Percentiles rank a stretch among this genome's conserved stretches.
Conservation (phyloP, 2,113 vertebrate species). For the Colinus virginianus region DNA sequence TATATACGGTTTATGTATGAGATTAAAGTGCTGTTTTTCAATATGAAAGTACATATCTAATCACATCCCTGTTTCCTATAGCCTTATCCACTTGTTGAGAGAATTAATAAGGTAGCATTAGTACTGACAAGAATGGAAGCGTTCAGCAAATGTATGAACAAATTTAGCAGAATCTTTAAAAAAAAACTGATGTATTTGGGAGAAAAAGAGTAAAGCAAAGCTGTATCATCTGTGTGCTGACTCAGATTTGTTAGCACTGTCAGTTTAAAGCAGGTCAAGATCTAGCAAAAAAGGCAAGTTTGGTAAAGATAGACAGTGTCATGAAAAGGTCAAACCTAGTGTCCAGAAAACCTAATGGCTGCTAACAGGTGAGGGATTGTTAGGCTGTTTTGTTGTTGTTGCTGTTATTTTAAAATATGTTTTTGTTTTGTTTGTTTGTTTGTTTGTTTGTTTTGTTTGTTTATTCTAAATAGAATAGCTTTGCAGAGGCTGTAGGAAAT, state of each 20-base stretch:
- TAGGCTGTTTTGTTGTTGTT: neutral
- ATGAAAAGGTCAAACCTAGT: neutral
- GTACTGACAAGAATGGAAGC: neutral
- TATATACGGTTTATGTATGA: neutral
- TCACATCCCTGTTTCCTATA: neutral
- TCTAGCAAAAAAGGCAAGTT: neutral
- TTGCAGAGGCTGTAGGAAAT: conserved; percentile 13
- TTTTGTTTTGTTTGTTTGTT: neutral
- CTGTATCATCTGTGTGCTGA: neutral
- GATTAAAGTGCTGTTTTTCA: neutral
- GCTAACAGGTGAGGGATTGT: neutral
- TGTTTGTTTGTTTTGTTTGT: neutral
- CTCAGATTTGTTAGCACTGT: neutral
- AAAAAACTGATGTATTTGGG: neutral
- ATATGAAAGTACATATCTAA: neutral
- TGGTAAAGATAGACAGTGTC: neutral
- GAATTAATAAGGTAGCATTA: neutral
- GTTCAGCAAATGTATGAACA: neutral
- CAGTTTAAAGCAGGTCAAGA: neutral
- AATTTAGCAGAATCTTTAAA: neutral
- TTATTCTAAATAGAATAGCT: neutral
- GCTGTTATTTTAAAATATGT: neutral
- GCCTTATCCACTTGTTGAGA: neutral
- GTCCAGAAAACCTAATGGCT: neutral
- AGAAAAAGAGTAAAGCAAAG: neutral